Conservation (phyloP, 2,797 vertebrate genomes). For the Sebastes steindachneri region DNA sequence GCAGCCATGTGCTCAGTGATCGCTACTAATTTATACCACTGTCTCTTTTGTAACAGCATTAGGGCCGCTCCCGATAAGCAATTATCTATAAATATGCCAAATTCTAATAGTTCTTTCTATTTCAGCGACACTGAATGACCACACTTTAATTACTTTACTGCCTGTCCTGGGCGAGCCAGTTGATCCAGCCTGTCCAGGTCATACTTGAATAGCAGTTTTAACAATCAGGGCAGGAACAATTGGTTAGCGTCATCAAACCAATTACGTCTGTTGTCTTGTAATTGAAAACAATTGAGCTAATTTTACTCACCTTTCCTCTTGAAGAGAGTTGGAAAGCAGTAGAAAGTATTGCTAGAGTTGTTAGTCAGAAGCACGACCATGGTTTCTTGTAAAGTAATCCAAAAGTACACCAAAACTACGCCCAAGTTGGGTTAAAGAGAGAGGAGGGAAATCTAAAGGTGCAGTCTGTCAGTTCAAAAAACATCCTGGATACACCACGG, state of each 20-base stretch:
- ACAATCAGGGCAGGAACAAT: background rate
- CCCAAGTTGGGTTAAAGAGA: slow-evolving; percentile 3
- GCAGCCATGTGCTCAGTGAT: slow-evolving; percentile 37
- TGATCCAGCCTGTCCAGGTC: slow-evolving; percentile 5
- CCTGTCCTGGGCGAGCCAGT: background rate
- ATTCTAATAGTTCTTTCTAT: background rate
- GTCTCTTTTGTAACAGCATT: slow-evolving; percentile 45
- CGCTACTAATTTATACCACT: slow-evolving; percentile 39
- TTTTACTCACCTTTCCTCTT: slow-evolving; percentile 88
- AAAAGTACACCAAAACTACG: slow-evolving; percentile 26
- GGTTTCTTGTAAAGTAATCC: slow-evolving; percentile 1
- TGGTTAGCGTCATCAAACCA: slow-evolving; percentile 19
- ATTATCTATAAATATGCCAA: background rate
- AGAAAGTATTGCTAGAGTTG: slow-evolving; percentile 70
- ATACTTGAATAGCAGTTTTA: slow-evolving; percentile 3
- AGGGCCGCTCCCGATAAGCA: background rate
- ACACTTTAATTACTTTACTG: slow-evolving; percentile 37
- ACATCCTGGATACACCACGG: slow-evolving; percentile 3
- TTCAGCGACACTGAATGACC: background rate
- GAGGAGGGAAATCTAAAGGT: background rate
- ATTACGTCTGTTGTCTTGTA: background rate
- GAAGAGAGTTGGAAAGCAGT: slow-evolving; percentile 84
- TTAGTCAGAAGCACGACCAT: slow-evolving; percentile 88
- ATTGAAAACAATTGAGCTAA: background rate
- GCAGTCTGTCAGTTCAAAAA: slow-evolving; percentile 1